A percentile compares a stretch with the other conserved stretches of the same genome.
phyloP scores from a whole-genome alignment of 2,888 invertebrate species.

The Mactromeris polynyma region DNA sequence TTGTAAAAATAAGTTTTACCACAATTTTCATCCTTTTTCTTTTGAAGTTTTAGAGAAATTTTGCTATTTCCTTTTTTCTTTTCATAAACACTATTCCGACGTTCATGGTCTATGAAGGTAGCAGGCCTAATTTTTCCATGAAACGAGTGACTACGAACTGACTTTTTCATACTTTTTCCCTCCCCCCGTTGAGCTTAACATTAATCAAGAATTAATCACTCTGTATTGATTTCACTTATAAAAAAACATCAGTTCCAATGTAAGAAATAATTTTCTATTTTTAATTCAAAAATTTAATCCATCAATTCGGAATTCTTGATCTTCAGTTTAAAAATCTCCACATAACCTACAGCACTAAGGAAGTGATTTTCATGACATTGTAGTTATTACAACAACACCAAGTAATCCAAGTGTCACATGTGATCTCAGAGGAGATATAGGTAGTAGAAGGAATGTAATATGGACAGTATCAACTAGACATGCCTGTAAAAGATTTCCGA shows the following conservation, averaged over 20 bases:
- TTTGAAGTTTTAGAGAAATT: background rate
- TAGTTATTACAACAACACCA: background rate
- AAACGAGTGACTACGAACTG: background rate
- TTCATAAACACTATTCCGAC: background rate
- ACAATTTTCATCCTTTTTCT: background rate
- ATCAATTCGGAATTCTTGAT: background rate
- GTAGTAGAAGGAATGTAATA: background rate
- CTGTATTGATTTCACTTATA: background rate
- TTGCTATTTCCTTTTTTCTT: background rate
- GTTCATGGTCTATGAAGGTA: background rate
- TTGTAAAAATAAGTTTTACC: background rate
- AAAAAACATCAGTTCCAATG: background rate
- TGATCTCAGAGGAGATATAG: background rate
- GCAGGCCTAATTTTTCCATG: background rate
- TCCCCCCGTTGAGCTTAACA: background rate
- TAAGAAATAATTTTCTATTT: background rate
- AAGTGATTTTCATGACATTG: background rate
- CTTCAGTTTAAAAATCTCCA: background rate
- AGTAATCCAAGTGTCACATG: background rate
- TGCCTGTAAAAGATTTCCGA: background rate
- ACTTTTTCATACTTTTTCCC: background rate
- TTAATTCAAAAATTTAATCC: background rate
- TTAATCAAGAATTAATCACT: background rate
- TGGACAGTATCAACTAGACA: slow-evolving; percentile 14
- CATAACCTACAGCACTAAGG: background rate